Percentiles rank a stretch among this genome's conserved stretches.
phyloP scores from a whole-genome alignment of 1,140 invertebrate genomes.

The Lordiphosa clarofinis region DNA sequence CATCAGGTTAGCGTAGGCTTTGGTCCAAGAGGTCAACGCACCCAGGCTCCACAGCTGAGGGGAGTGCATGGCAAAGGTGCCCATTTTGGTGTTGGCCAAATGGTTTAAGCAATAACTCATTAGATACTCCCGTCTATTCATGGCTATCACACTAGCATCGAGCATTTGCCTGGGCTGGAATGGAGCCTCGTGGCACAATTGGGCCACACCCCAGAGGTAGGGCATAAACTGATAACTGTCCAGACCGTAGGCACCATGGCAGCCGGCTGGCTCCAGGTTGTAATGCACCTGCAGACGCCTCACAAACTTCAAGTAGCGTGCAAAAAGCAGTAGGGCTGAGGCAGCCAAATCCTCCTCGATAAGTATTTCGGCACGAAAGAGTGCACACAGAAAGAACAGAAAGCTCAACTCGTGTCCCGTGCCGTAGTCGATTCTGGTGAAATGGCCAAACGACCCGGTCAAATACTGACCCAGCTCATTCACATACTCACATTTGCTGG shows the following conservation, averaged over 20 bases:
- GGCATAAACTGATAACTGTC: constrained; percentile 53
- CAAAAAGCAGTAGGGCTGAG: constrained; percentile 43
- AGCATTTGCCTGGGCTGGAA: constrained; percentile 41
- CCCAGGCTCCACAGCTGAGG: constrained; percentile 44
- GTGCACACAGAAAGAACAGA: constrained; percentile 38
- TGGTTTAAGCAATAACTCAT: constrained; percentile 22
- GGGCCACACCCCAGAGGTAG: constrained; percentile 50
- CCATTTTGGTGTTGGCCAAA: constrained; percentile 20
- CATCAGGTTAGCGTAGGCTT: constrained; percentile 34
- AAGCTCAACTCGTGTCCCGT: constrained; percentile 46
- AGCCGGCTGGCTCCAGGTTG: constrained; percentile 16
- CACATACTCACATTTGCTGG: constrained; percentile 27
- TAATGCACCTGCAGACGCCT: constrained; percentile 38
- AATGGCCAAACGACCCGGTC: constrained; percentile 36
- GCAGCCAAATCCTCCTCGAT: constrained; percentile 22
- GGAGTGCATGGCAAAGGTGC: constrained; percentile 47
- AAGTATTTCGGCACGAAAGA: constrained; percentile 38
- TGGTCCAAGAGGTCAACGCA: constrained; percentile 32
- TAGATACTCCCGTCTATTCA: constrained; percentile 24
- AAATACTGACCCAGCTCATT: constrained; percentile 49
- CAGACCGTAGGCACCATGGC: constrained; percentile 40
- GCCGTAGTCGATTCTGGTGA: constrained; percentile 44
- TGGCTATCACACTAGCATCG: neutral
- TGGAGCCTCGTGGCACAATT: constrained; percentile 36
- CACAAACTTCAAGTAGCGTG: constrained; percentile 43